Evolutionary conservation across 2,797 vertebrate species (phyloP), one percentile per base, ranked within the genome.

Genomic region (Pempheris klunzingeri): DNA sequence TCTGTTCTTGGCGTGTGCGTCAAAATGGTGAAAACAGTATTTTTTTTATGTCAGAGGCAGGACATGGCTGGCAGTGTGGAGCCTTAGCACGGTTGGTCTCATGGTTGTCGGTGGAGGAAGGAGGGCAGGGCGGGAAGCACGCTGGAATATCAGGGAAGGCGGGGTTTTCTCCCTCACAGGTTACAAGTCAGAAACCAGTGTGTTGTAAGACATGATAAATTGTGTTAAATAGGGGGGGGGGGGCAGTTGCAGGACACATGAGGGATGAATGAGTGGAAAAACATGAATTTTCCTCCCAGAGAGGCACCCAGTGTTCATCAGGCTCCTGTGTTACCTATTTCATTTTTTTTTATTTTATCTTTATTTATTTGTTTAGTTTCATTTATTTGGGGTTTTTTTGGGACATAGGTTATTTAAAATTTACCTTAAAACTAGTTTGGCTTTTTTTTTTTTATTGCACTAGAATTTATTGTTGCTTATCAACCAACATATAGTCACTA

Each of bases 41-140:
- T 64, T 64, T 64, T 77, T 52, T 81, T 71, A 71, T 82, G 84
- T 91, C 39, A 91, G 83, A 93, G 90, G 89, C 90, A 90, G 85
- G 77, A 90, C 88, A 74, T 87, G 86, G 89, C 89, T 91, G 92
- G 90, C 93, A 92, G 90, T 92, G 93, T 91, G 82, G 91, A 92
- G 91, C 91, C 81, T 60, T 74, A 43, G 77, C 84, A 57, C 8
- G 76, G 87, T 93, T 92, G 92, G 18, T 94, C 83, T 91, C 52
- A 54, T 81, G 93, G 91, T 88, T 93, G 80, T 46, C 70, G 69
- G 77, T 18, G 39, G 68, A 60, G 70, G 77, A 55, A 43, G 61
- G 60, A 62, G 72, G 81, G 74, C 50, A 26, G 57, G 10, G 12
- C n/a, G 34, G 26, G 32, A 41, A 38, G 43, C 30, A n/a, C n/a